These are phyloP conservation scores for Lasiurus cinereus DNA, from an alignment of 2,113 vertebrate species.

Conservation along the genomic window DNA sequence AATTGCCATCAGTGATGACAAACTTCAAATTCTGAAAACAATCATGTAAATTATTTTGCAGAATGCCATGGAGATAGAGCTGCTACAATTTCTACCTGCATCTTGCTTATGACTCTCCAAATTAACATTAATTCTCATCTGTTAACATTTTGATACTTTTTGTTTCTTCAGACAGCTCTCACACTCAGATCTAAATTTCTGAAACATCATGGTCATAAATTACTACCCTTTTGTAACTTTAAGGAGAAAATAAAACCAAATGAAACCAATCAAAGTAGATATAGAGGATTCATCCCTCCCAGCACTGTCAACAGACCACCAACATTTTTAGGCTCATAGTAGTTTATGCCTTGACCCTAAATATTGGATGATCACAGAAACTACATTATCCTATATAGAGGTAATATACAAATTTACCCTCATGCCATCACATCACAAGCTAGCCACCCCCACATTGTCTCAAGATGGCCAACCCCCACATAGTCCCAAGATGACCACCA, in stretches of 20 bases:
- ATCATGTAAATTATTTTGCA: neutral
- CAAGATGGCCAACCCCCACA: no score
- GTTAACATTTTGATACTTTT: neutral
- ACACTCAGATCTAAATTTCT: neutral
- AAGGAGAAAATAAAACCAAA: neutral
- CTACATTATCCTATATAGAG: neutral
- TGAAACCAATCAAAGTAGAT: neutral
- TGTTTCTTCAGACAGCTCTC: neutral
- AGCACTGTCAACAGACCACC: neutral
- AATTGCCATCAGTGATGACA: no score
- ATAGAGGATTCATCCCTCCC: neutral
- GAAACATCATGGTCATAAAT: neutral
- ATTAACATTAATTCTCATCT: conserved; percentile 11
- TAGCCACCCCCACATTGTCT: no score
- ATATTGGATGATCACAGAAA: neutral
- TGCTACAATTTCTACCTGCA: neutral
- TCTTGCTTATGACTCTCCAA: neutral
- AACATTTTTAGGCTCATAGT: neutral
- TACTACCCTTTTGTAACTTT: conserved; percentile 4
- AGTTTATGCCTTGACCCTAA: neutral
- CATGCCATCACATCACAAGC: no score
- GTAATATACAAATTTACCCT: no score
- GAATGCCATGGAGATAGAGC: neutral
- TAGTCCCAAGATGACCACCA: no score
- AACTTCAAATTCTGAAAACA: neutral